Base-by-base conservation (phyloP, 37 sponge, comb jelly and placozoan genomes). In the Crambe crambe region DNA sequence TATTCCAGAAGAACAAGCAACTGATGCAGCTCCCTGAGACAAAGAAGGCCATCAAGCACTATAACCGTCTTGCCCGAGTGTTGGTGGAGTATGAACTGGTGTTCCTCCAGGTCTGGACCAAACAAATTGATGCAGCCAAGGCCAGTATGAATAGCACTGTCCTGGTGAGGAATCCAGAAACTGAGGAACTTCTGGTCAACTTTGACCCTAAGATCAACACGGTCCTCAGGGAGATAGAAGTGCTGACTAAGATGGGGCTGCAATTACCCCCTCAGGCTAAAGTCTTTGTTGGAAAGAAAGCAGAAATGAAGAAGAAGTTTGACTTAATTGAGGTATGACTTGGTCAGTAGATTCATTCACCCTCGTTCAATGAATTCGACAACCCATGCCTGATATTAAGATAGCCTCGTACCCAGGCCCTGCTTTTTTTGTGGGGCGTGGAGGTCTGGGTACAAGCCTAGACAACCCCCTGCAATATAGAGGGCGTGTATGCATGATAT, bases 81-180 rank as follows among this genome's bases (percentile, higher is more conserved):
- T 85, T 98, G 41, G 90, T 95, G 68, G 94, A 98, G 85, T 98
- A 93, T 59, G 98, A 98, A 80, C 70, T 97, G 70, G 62, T 96
- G 17, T 85, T 87, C 70, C 72, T 89, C 76, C 81, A 80, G 56
- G 69, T 84, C 0, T 96, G 96, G 96, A 74, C 66, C 5, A 70
- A 76, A n/a, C 79, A 86, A 72, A 70, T 96, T 20, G 87, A 85
- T 34, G 42, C 60, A 31, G 88, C 81, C n/a, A 81, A 65, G 42
- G 58, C 66, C 0, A 87, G 89, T 34, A 81, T 98, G 65, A 93
- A 93, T 42, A 71, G 87, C 5, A 89, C 95, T 0, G 75, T 97
- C 30, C 85, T 97, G 35, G 90, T 97, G 26, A 82, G 95, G 18
- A 84, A 95, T 60, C 93, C 95, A 9, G 85, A 95, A 27, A 85